phyloP scores from a whole-genome alignment of 2,888 invertebrate genomes.

The Apamea anceps region DNA sequence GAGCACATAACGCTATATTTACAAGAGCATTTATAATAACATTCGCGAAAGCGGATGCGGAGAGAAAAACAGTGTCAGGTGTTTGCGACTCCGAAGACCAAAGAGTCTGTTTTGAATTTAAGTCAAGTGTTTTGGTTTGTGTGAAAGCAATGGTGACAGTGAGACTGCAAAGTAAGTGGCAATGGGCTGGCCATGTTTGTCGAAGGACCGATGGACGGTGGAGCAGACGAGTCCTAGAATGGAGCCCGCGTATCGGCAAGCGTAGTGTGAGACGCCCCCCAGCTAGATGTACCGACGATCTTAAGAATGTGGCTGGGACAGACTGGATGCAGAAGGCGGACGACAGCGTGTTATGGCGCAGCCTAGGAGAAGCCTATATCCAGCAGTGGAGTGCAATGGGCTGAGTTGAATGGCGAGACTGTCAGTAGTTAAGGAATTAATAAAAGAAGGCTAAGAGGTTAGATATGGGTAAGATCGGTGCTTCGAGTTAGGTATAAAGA shows the following conservation, averaged over 20 bases:
- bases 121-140: constrained; percentile 40
- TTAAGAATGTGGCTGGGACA: background rate
- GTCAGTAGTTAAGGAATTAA: too few relatives aligned
- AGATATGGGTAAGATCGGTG: background rate
- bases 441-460: background rate
- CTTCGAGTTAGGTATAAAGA: background rate
- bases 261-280: background rate
- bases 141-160: constrained; percentile 1
- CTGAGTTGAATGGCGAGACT: background rate
- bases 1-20: constrained; percentile 52
- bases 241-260: background rate
- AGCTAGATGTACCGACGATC: background rate
- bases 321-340: background rate
- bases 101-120: constrained; percentile 45
- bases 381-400: background rate
- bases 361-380: background rate
- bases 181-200: background rate
- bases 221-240: background rate
- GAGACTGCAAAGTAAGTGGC: background rate
- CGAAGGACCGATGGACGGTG: background rate
- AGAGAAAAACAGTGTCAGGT: constrained; percentile 55
- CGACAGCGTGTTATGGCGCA: background rate
- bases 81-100: constrained; percentile 19
- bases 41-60: constrained; percentile 45
- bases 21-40: constrained; percentile 58